phyloP scores from a whole-genome alignment of 1,140 invertebrate genomes.

The Mya arenaria region DNA sequence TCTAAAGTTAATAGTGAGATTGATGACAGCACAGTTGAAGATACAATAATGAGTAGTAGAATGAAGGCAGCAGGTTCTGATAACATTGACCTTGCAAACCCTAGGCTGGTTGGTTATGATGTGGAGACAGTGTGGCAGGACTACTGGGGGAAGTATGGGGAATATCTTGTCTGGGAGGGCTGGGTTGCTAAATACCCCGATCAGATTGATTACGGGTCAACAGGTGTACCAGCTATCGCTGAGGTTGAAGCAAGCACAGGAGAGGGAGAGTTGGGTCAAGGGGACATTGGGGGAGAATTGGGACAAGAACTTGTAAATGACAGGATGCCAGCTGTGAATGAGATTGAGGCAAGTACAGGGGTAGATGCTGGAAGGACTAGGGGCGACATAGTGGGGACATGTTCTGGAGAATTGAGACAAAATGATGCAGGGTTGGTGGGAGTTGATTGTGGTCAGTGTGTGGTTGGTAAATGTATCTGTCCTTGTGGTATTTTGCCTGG shows the following conservation, averaged over 20 bases:
- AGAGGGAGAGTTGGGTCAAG: neutral
- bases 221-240: conserved; percentile 61
- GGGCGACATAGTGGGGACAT: neutral
- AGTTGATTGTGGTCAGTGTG: no score
- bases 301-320: neutral
- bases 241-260: conserved; percentile 68
- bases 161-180: conserved; percentile 89
- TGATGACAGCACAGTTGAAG: neutral
- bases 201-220: conserved; percentile 87
- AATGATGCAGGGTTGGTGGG: neutral
- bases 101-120: conserved; percentile 46
- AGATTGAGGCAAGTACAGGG: neutral
- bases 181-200: conserved; percentile 93
- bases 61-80: no score
- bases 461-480: no score
- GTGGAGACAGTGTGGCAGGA: conserved; percentile 76
- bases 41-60: no score
- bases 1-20: conserved; percentile 20
- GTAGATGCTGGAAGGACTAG: neutral
- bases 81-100: conserved; percentile 32
- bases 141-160: conserved; percentile 92
- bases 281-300: neutral
- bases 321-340: neutral
- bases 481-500: no score
- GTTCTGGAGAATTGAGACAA: neutral